phyloP scores from a whole-genome alignment of 2,113 vertebrate species.

The Podarcis raffonei region DNA sequence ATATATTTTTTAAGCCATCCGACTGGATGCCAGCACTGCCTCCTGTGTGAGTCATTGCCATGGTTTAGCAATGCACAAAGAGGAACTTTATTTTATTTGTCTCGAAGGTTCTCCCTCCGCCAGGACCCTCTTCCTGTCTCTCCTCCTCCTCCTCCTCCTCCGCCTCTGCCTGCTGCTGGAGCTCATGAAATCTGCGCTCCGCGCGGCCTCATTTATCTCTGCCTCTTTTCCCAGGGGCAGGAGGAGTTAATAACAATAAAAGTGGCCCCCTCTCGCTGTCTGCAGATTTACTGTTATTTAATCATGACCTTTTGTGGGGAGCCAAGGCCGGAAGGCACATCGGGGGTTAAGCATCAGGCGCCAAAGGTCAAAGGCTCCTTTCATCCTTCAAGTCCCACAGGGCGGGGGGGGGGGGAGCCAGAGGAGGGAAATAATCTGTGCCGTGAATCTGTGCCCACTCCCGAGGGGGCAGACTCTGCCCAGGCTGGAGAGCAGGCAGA shows the following conservation, averaged over 20 bases:
- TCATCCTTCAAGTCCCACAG: slow-evolving; percentile 59
- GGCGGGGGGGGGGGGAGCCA: not conserved
- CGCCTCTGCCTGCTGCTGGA: not conserved
- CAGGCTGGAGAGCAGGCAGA: not conserved
- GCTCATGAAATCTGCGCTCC: not conserved
- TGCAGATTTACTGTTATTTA: slow-evolving; percentile 33
- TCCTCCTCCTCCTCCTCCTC: not conserved
- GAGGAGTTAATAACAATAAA: slow-evolving; percentile 60
- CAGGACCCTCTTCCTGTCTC: not conserved
- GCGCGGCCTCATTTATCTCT: slow-evolving; percentile 1
- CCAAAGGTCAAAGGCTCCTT: slow-evolving; percentile 71
- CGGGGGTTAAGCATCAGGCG: slow-evolving; percentile 76
- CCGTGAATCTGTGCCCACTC: not conserved
- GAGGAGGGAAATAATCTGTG: not conserved
- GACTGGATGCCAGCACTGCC: too few relatives aligned
- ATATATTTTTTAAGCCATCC: too few relatives aligned
- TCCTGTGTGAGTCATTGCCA: too few relatives aligned
- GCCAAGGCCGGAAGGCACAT: slow-evolving; percentile 70
- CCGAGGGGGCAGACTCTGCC: not conserved
- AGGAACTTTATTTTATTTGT: too few relatives aligned
- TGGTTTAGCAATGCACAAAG: too few relatives aligned
- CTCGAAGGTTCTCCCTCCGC: not conserved
- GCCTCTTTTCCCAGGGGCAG: slow-evolving; percentile 53
- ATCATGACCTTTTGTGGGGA: slow-evolving; percentile 55
- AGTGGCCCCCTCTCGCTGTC: not conserved